Evolutionary conservation across 2,888 invertebrate species (phyloP), one percentile per base, ranked within the genome.

Genomic region (Teleogryllus oceanicus): DNA sequence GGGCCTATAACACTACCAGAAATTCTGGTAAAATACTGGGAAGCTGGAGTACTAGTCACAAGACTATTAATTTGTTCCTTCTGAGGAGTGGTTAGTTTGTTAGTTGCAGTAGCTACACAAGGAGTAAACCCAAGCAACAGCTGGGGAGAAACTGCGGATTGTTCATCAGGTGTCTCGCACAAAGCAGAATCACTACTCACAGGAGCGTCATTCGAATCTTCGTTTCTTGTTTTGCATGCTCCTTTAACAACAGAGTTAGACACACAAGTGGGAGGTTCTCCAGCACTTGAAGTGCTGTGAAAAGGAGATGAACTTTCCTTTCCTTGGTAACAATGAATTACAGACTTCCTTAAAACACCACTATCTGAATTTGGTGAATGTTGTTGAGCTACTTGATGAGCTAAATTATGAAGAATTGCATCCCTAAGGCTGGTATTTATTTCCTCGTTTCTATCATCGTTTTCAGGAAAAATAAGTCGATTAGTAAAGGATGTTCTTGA

Each of bases 1-100:
- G 78, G 50, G 50, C 78, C 78, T 77, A 18, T 24, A 62, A 51
- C 75, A 79, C 77, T 78, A 76, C 76, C 78, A 20, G 77, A 62
- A 20, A 77, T 49, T 62, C 81, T 80, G 77, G 80, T 74, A 50
- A 79, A 80, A 62, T 80, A 79, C 62, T 78, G 81, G 75, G 81
- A 78, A 16, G 83, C 83, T 80, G 85, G 85, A 49, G 84, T 83
- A 77, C 83, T 83, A n/a, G 83, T 83, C 74, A 80, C 78, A 78
- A 82, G 77, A 62, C 80, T 80, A 20, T 76, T 77, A n/a, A 80
- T 50, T 78, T 78, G 78, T 75, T 78, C 78, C 77, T 81, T 81
- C 78, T 79, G 81, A 79, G 79, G 81, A 74, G 80, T 81, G 62
- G 76, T 78, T 50, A 75, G 74, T 62, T 50, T 81, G 49, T 49